Conservation (phyloP, 2,797 vertebrate species). For the Pipistrellus pipistrellus region DNA sequence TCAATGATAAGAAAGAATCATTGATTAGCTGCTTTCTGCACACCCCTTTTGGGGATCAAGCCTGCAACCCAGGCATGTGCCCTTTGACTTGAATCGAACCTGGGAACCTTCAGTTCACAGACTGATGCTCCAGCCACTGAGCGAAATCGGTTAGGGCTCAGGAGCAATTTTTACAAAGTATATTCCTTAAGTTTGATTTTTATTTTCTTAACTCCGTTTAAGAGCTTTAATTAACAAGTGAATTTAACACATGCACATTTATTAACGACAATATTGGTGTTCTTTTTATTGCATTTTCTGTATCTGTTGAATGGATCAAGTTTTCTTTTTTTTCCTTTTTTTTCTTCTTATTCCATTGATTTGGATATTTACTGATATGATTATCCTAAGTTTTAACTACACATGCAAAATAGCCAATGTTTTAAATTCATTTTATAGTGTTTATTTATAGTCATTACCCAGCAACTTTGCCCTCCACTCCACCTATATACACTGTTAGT, state of each 20-base stretch:
- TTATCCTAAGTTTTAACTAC: not conserved
- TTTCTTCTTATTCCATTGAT: not conserved
- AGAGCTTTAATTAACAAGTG: conserved; percentile 9
- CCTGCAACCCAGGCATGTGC: too few relatives aligned
- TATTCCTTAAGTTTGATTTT: not conserved
- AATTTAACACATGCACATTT: conserved; percentile 14
- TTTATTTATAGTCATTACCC: not conserved
- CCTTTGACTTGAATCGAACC: too few relatives aligned
- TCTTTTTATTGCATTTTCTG: not conserved
- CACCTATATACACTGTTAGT: not conserved
- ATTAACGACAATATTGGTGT: conserved; percentile 9
- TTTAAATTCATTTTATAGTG: not conserved
- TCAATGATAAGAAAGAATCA: too few relatives aligned
- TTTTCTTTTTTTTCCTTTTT: not conserved
- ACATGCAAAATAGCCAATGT: not conserved
- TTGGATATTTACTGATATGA: conserved; percentile 5
- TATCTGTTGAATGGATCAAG: not conserved
- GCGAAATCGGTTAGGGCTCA: not conserved
- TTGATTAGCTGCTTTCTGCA: too few relatives aligned
- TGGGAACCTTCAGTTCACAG: too few relatives aligned
- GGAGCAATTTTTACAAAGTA: not conserved
- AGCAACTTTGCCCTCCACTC: not conserved
- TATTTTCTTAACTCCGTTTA: not conserved
- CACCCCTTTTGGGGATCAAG: too few relatives aligned
- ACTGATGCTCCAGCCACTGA: too few relatives aligned